Conservation (phyloP, 2,113 vertebrate genomes). For the Gorsachius goisagi region DNA sequence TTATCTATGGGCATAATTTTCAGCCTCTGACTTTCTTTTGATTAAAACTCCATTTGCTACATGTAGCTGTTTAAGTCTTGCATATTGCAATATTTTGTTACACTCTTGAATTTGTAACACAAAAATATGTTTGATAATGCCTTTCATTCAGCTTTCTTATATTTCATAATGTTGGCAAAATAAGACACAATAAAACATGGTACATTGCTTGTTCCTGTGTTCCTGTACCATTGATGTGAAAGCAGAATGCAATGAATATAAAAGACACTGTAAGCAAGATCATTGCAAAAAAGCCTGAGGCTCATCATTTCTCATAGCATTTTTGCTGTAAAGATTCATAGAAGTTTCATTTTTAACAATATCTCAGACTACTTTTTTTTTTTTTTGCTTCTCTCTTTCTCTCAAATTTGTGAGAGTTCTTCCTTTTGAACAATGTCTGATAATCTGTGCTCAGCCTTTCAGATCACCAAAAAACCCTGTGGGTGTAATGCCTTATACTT, state of each 20-base stretch:
- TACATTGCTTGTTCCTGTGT: neutral
- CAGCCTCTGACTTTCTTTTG: conserved; percentile 8
- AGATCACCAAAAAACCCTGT: neutral
- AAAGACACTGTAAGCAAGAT: conserved; percentile 7
- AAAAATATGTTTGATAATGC: neutral
- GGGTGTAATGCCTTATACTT: neutral
- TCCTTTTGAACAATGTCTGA: neutral
- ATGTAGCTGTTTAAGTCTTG: neutral
- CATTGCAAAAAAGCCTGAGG: neutral
- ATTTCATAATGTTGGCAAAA: neutral
- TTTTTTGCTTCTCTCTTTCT: neutral
- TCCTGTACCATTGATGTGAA: neutral
- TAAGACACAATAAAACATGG: conserved; percentile 1
- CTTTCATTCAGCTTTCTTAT: conserved; percentile 6
- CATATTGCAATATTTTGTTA: conserved; percentile 13
- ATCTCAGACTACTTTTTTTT: neutral
- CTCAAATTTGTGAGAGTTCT: neutral
- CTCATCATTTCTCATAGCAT: neutral
- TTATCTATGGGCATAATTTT: neutral
- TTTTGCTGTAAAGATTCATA: neutral
- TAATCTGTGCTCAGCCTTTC: neutral
- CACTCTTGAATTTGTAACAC: neutral
- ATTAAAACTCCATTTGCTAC: conserved; percentile 30
- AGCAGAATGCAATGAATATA: neutral
- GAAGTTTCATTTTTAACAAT: neutral